These are phyloP conservation scores for Euleptes europaea DNA, from an alignment of 2,113 vertebrate species.

Conservation along the genomic window DNA sequence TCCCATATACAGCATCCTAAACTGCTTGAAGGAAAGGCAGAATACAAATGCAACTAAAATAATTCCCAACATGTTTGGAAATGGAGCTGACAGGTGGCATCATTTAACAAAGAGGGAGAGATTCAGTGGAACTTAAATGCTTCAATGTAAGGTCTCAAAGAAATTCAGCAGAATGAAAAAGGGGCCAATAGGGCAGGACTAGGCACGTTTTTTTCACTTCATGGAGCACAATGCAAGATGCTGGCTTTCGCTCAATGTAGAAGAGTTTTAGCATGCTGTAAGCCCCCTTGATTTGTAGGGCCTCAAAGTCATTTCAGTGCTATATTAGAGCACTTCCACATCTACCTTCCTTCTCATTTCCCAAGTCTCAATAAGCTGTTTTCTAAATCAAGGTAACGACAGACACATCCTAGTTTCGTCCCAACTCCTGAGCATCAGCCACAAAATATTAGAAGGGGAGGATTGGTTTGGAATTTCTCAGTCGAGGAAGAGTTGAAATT, in stretches of 20 bases:
- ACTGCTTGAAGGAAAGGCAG: neutral
- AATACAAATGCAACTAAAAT: neutral
- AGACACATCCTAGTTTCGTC: neutral
- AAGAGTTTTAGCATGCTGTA: neutral
- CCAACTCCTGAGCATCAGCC: neutral
- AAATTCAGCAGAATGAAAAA: too few species aligned
- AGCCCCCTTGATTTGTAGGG: neutral
- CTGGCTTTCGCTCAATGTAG: neutral
- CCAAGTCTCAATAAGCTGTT: neutral
- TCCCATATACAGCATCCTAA: neutral
- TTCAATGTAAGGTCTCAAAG: neutral
- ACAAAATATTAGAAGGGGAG: neutral
- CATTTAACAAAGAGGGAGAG: neutral
- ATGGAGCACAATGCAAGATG: neutral
- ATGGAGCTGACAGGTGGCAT: neutral
- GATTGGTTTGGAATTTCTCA: neutral
- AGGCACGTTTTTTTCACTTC: neutral
- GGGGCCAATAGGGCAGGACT: neutral
- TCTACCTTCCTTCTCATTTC: neutral
- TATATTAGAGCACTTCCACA: neutral
- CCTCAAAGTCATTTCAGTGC: neutral
- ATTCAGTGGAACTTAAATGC: neutral
- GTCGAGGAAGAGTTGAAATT: neutral
- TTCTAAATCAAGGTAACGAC: neutral
- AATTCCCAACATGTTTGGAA: neutral